phyloP scores from a whole-genome alignment of 2,888 invertebrate genomes.

The Liposcelis brunnea region DNA sequence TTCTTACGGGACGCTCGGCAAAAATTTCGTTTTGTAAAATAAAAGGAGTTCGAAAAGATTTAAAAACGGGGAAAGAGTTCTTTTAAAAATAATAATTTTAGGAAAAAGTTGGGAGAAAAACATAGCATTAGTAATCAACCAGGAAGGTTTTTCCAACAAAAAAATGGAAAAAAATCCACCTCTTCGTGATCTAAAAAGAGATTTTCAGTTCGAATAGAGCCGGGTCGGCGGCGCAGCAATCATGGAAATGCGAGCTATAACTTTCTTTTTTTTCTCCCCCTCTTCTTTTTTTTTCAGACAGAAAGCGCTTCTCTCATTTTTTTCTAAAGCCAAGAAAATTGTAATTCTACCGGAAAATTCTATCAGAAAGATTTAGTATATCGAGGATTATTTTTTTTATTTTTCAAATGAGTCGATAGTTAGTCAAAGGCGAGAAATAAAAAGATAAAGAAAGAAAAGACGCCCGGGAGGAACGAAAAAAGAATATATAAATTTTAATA shows the following conservation, averaged over 20 bases:
- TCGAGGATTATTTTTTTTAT: too few relatives aligned
- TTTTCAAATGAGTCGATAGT: too few relatives aligned
- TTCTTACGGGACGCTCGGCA: neutral
- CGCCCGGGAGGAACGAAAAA: too few relatives aligned
- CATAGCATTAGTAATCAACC: conserved; percentile 9
- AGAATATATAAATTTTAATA: too few relatives aligned
- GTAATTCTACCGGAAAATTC: too few relatives aligned
- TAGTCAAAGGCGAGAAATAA: too few relatives aligned
- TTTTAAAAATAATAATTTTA: conserved; percentile 6
- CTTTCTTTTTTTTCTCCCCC: too few relatives aligned
- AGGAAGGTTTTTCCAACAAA: conserved; percentile 9
- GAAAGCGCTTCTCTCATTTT: too few relatives aligned
- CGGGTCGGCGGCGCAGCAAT: neutral
- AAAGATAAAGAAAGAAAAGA: too few relatives aligned
- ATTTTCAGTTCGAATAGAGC: neutral
- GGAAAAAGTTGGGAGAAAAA: conserved; percentile 8
- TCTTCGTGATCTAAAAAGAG: conserved; percentile 4
- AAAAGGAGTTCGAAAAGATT: neutral
- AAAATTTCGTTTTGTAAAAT: neutral
- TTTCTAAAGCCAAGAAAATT: too few relatives aligned
- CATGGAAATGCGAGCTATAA: neutral
- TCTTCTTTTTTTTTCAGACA: too few relatives aligned
- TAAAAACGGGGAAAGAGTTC: neutral
- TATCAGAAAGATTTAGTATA: too few relatives aligned
- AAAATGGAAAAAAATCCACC: conserved; percentile 8